Conservation (phyloP, 1,140 invertebrate genomes). For the Zaprionus davidi region DNA sequence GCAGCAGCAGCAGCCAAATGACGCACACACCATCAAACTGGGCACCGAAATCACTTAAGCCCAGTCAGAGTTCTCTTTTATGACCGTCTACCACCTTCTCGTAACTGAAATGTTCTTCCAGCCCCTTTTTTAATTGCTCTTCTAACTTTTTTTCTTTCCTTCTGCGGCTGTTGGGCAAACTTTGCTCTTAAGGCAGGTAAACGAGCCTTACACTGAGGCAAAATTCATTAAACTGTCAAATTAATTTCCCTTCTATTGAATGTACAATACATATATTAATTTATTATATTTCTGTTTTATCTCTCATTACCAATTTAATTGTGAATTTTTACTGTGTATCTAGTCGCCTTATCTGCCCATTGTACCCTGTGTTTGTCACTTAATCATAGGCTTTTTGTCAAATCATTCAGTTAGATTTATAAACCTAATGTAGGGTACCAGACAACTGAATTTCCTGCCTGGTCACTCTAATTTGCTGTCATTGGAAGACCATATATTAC, state of each 20-base stretch:
- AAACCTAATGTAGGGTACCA: neutral
- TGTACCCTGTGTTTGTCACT: neutral
- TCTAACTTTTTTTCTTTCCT: neutral
- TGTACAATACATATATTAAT: neutral
- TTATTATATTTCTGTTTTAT: neutral
- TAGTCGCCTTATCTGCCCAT: neutral
- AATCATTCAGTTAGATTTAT: neutral
- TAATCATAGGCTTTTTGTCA: neutral
- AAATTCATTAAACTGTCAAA: neutral
- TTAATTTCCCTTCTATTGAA: neutral
- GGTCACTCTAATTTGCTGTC: constrained; percentile 2
- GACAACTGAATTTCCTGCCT: neutral
- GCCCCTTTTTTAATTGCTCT: neutral
- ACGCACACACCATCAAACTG: constrained; percentile 47
- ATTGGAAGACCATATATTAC: neutral
- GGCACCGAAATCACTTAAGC: constrained; percentile 21
- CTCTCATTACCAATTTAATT: neutral
- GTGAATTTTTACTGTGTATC: neutral
- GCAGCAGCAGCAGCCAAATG: constrained; percentile 40
- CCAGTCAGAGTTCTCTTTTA: neutral
- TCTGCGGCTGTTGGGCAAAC: neutral
- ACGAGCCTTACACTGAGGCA: neutral
- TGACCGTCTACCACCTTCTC: neutral
- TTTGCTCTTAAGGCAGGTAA: neutral
- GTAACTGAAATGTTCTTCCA: neutral